A percentile compares a stretch with the other conserved stretches of the same genome.
Evolutionary conservation across 2,888 invertebrate species (phyloP).

Genomic region (Galeruca laticollis): DNA sequence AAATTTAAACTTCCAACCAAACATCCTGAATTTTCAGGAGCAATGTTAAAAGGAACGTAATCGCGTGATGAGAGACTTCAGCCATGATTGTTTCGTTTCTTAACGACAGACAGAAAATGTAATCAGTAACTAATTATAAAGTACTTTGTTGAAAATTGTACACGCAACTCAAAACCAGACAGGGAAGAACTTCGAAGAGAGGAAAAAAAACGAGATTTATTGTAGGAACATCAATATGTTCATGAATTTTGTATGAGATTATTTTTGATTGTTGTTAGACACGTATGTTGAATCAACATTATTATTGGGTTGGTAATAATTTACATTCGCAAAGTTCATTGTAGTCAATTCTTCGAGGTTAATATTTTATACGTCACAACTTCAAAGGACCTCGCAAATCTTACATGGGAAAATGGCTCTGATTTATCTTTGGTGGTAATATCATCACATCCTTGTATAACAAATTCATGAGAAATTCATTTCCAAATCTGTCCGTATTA

Average conservation of each 20-base stretch:
- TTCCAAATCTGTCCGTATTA: too few relatives aligned
- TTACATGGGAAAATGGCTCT: too few relatives aligned
- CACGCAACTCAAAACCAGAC: slow-evolving; percentile 38
- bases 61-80: slow-evolving; percentile 38
- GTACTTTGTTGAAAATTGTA: slow-evolving; percentile 40
- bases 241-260: slow-evolving; percentile 39
- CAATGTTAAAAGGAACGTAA: slow-evolving; percentile 21
- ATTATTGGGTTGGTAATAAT: slow-evolving; percentile 1
- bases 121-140: slow-evolving; percentile 43
- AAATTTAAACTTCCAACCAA: slow-evolving; percentile 34
- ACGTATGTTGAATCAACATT: slow-evolving; percentile 17
- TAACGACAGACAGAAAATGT: slow-evolving; percentile 42
- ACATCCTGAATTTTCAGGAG: slow-evolving; percentile 28
- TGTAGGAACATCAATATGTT: slow-evolving; percentile 37
- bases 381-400: too few relatives aligned
- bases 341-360: background rate
- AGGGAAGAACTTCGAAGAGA: slow-evolving; percentile 13
- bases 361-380: too few relatives aligned
- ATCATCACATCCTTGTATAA: too few relatives aligned
- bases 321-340: background rate
- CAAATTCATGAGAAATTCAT: too few relatives aligned
- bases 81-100: slow-evolving; percentile 41
- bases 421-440: too few relatives aligned
- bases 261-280: slow-evolving; percentile 30
- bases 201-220: slow-evolving; percentile 33